These are phyloP conservation scores for Lagodon rhomboides DNA, from an alignment of 2,797 vertebrate genomes.

Conservation along the genomic window DNA sequence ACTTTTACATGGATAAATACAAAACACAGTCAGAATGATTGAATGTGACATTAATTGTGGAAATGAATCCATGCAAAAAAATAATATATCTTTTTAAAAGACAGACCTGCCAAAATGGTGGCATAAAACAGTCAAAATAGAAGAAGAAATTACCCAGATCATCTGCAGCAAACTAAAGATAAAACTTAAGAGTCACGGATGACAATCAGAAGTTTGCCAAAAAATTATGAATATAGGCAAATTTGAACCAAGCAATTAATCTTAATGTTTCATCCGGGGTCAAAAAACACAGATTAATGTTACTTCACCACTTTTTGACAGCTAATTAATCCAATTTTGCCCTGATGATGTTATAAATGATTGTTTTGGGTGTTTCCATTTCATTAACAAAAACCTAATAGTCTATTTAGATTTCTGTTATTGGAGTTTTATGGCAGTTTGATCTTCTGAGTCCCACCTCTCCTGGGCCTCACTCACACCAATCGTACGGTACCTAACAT, in stretches of 20 bases:
- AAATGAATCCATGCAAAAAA: not conserved
- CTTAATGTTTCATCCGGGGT: not conserved
- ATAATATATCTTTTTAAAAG: not conserved
- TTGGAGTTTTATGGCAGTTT: too few species aligned
- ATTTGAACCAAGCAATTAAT: not conserved
- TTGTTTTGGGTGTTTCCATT: not conserved
- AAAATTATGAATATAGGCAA: not conserved
- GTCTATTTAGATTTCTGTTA: too few species aligned
- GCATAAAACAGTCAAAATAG: constrained; percentile 16
- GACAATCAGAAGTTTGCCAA: not conserved
- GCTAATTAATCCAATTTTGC: not conserved
- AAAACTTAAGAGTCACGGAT: not conserved
- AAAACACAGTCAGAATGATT: not conserved
- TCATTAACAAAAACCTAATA: not conserved
- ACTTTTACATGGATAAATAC: not conserved
- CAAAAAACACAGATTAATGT: not conserved
- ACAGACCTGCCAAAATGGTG: not conserved
- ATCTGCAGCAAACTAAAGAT: not conserved
- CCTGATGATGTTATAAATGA: not conserved
- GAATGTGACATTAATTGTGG: not conserved
- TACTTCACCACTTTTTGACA: not conserved
- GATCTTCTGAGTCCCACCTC: not conserved
- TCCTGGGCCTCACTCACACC: not conserved
- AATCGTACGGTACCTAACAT: too few species aligned
- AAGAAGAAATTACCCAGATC: not conserved